These are phyloP conservation scores for Lissonota sp. DNA, from an alignment of 2,888 invertebrate genomes.

Conservation along the genomic window DNA sequence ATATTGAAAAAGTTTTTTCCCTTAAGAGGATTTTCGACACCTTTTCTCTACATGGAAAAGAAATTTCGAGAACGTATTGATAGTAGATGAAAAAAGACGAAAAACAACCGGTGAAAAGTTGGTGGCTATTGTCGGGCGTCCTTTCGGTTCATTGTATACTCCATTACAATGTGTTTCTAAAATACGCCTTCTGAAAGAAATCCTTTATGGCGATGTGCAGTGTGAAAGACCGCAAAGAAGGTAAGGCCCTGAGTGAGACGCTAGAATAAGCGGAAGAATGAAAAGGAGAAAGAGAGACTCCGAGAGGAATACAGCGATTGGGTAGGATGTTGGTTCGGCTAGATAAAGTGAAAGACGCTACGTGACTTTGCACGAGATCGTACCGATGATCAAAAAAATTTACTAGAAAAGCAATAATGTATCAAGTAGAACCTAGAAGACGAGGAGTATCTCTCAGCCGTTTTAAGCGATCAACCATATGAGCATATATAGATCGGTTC, in stretches of 20 bases:
- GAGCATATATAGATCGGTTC: not conserved
- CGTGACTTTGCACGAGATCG: conserved; percentile 61
- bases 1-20: too few relatives aligned
- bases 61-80: conserved; percentile 3
- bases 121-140: conserved; percentile 17
- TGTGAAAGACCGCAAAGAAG: conserved; percentile 43
- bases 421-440: conserved; percentile 40
- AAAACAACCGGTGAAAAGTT: conserved; percentile 11
- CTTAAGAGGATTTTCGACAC: too few relatives aligned
- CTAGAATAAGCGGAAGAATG: conserved; percentile 34
- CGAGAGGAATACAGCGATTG: too few relatives aligned
- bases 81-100: conserved; percentile 9
- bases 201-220: conserved; percentile 61
- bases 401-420: conserved; percentile 11
- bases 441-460: conserved; percentile 11
- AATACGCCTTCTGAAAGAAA: conserved; percentile 57
- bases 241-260: conserved; percentile 45
- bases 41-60: too few relatives aligned
- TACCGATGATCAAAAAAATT: conserved; percentile 59
- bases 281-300: conserved; percentile 16
- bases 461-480: conserved; percentile 31
- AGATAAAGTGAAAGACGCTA: conserved; percentile 57
- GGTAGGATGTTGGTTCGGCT: conserved; percentile 48
- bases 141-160: conserved; percentile 38
- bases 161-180: conserved; percentile 51